phyloP scores from a whole-genome alignment of 2,113 vertebrate species.

The Microcebus murinus region DNA sequence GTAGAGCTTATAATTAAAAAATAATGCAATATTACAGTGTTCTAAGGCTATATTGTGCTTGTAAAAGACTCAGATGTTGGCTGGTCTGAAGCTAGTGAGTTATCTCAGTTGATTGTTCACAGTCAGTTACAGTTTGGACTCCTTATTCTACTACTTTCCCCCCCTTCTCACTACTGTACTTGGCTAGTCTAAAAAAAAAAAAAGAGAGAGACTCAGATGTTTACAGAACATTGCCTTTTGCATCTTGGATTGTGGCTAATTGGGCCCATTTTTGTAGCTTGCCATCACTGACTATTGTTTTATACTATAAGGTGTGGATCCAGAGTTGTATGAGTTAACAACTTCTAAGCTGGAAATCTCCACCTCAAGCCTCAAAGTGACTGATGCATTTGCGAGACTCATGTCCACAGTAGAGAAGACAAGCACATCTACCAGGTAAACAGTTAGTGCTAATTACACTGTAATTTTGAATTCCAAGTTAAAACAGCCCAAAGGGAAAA shows the following conservation, averaged over 20 bases:
- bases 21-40: background rate
- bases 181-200: no score
- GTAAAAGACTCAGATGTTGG: slow-evolving; percentile 86
- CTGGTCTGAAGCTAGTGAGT: no score
- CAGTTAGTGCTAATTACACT: background rate
- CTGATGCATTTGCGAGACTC: slow-evolving; percentile 95
- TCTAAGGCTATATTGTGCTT: slow-evolving; percentile 52
- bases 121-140: no score
- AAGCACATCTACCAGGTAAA: slow-evolving; percentile 95
- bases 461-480: slow-evolving; percentile 17
- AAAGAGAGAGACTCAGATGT: slow-evolving; percentile 86
- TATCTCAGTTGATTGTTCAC: no score
- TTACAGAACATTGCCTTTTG: slow-evolving; percentile 83
- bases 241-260: slow-evolving; percentile 77
- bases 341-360: slow-evolving; percentile 94
- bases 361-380: slow-evolving; percentile 88
- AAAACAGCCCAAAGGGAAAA: slow-evolving; percentile 2
- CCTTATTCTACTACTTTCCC: no score
- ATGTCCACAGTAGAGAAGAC: slow-evolving; percentile 99
- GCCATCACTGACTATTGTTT: slow-evolving; percentile 87
- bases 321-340: slow-evolving; percentile 97
- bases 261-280: slow-evolving; percentile 43
- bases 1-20: slow-evolving; percentile 7
- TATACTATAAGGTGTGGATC: slow-evolving; percentile 95
- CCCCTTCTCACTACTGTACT: no score